phyloP scores from a whole-genome alignment of 2,113 vertebrate genomes.

The Labeo rohita region DNA sequence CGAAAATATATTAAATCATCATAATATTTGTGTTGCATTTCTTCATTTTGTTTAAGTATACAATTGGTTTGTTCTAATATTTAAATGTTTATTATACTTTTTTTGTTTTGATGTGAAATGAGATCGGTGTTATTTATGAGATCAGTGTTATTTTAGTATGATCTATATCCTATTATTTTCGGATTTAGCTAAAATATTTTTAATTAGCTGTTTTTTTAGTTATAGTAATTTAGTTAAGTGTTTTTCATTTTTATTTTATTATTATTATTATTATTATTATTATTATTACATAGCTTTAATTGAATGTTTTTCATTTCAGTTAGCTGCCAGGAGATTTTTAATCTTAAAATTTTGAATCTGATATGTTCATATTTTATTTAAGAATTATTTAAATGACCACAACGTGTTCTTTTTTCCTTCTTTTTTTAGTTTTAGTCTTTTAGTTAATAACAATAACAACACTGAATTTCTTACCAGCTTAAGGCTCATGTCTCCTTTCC shows the following conservation, averaged over 20 bases:
- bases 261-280: background rate
- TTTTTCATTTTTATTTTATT: background rate
- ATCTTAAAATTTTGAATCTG: no score
- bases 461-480: background rate
- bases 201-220: background rate
- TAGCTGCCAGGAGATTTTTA: no score
- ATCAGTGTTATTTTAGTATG: background rate
- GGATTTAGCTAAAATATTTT: background rate
- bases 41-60: background rate
- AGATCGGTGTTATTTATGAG: background rate
- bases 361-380: no score
- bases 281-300: background rate
- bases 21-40: background rate
- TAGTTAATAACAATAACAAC: no score
- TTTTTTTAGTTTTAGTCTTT: no score
- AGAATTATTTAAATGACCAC: background rate
- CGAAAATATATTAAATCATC: background rate
- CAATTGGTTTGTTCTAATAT: no score
- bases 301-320: background rate
- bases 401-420: no score
- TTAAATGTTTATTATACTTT: background rate
- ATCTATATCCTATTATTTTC: background rate
- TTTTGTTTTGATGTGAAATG: background rate
- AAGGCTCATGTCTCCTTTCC: background rate
- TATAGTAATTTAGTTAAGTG: no score